Evolutionary conservation across 1,140 invertebrate species (phyloP).

Genomic region (Drosophila baimaii): DNA sequence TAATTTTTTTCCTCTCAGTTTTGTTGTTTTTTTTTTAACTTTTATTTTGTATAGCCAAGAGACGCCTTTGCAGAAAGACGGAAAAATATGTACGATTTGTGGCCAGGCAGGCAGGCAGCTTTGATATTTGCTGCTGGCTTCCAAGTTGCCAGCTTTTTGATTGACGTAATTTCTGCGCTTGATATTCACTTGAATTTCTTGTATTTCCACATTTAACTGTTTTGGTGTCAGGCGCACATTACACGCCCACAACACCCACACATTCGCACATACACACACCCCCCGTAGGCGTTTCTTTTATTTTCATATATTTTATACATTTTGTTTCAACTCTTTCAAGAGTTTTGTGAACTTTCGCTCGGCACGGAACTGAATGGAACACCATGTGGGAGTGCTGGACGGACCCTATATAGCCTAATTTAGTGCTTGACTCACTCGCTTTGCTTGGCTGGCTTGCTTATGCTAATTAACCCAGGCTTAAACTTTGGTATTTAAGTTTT

Average conservation of each 20-base stretch:
- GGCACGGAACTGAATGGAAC: slow-evolving; percentile 41
- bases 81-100: slow-evolving; percentile 52
- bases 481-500: slow-evolving; percentile 75
- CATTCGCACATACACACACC: slow-evolving; percentile 25
- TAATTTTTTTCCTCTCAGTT: slow-evolving; percentile 45
- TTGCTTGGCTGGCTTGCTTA: slow-evolving; percentile 59
- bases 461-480: slow-evolving; percentile 62
- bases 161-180: slow-evolving; percentile 82
- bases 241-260: slow-evolving; percentile 71
- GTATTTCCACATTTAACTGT: slow-evolving; percentile 82
- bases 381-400: slow-evolving; percentile 44
- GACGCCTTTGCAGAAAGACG: slow-evolving; percentile 72
- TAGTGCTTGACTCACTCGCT: slow-evolving; percentile 57
- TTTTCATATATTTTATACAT: slow-evolving; percentile 40
- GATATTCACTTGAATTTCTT: slow-evolving; percentile 82
- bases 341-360: slow-evolving; percentile 76
- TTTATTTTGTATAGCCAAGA: no score
- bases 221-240: slow-evolving; percentile 78
- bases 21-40: no score
- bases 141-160: slow-evolving; percentile 70
- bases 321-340: slow-evolving; percentile 53
- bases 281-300: slow-evolving; percentile 58
- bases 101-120: slow-evolving; percentile 34
- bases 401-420: slow-evolving; percentile 42
- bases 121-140: slow-evolving; percentile 65